Conservation (phyloP, 2,113 vertebrate genomes). For the Chionodraco myersi region DNA sequence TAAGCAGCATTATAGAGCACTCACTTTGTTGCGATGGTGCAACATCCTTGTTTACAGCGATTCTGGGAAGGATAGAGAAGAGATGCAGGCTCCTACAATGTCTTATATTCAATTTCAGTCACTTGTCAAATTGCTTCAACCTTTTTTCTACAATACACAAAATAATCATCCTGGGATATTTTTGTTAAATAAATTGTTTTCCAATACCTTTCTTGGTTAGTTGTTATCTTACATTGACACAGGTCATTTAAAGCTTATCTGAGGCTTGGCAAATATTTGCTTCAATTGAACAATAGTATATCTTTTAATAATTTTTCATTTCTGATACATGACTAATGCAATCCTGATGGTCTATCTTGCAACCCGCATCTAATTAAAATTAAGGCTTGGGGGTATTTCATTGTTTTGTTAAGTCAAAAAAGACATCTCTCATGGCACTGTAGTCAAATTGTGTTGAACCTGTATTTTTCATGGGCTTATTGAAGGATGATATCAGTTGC, state of each 20-base stretch:
- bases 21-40: not conserved
- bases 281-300: not conserved
- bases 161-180: not conserved
- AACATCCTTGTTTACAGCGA: not conserved
- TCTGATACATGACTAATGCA: not conserved
- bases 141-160: not conserved
- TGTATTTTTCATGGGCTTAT: not conserved
- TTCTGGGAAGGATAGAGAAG: not conserved
- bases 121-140: not conserved
- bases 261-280: not conserved
- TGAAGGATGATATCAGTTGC: not conserved
- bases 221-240: slow-evolving; percentile 5
- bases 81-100: not conserved
- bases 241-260: not conserved
- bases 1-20: not conserved
- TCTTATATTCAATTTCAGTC: not conserved
- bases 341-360: no score
- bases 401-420: not conserved
- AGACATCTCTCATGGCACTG: not conserved
- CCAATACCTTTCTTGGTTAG: not conserved
- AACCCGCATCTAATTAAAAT: not conserved
- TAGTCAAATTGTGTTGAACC: not conserved
- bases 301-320: not conserved
- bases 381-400: not conserved
- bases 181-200: not conserved